Percentiles rank a stretch among this genome's conserved stretches.
These are phyloP conservation scores for Zaprionus nigranus DNA, from an alignment of 1,140 invertebrate genomes.

Conservation along the genomic window DNA sequence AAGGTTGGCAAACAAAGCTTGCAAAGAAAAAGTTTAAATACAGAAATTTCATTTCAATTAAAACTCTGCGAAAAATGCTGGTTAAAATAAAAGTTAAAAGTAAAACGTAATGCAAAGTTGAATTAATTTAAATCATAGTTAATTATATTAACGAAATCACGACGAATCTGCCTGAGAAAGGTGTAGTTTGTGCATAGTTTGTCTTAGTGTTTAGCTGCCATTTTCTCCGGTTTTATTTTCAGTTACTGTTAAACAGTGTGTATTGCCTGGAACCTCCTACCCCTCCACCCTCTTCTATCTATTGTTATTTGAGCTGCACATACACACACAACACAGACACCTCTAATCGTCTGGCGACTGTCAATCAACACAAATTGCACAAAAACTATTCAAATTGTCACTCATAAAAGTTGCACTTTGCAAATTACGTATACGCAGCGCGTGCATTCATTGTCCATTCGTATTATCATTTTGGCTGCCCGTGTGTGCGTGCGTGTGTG, in stretches of 20 bases:
- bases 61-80: neutral
- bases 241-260: neutral
- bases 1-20: neutral
- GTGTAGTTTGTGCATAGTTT: neutral
- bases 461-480: slow-evolving; percentile 45
- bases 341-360: neutral
- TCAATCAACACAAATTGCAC: slow-evolving; percentile 14
- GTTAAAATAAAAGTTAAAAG: neutral
- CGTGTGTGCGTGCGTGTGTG: slow-evolving; percentile 42
- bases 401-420: slow-evolving; percentile 73
- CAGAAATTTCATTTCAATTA: slow-evolving; percentile 3
- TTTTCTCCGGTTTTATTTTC: neutral
- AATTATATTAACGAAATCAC: neutral
- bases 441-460: slow-evolving; percentile 62
- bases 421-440: slow-evolving; percentile 76
- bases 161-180: too few relatives aligned
- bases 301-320: neutral
- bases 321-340: neutral
- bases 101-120: neutral
- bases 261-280: too few relatives aligned
- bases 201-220: neutral
- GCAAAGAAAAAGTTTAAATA: neutral
- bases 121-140: neutral
- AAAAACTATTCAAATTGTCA: slow-evolving; percentile 73
- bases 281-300: neutral